Evolutionary conservation across 1,140 invertebrate species (phyloP), one percentile per base, ranked within the genome.

Genomic region (Sesamia nonagrioides): DNA sequence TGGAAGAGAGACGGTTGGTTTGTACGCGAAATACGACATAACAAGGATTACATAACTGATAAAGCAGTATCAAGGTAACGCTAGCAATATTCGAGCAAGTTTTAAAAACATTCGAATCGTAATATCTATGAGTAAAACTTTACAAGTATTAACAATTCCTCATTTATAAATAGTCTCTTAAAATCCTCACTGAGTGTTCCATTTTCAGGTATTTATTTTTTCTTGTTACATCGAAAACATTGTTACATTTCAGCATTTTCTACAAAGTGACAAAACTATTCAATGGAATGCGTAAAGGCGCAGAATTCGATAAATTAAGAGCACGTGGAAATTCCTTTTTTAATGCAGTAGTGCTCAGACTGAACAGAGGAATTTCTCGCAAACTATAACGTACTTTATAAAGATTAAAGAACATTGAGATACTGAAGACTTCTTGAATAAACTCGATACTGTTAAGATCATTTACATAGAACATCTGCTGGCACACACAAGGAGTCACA

Each of bases 91-190:
- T 42, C 61, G 37, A 42, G 37, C 17, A 42, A 66, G 61, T 66
- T 66, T 66, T 42, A 40, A 45, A 66, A 66, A 66, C 61, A 66
- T 66, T 42, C 61, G 37, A 66, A 66, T 42, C n/a, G 37, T 66
- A 66, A 66, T 40, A 63, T 66, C 61, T 66, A 66, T 66, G 42
- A 66, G 17, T 66, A 66, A 66, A 66, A 66, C 37, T 63, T 66
- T 35, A 66, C 61, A 66, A 66, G 37, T 66, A 66, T 42, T 66
- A 66, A 66, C 61, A 66, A 66, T 42, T 66, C 61, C 61, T 66
- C 37, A 17, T 63, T 63, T 37, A 40, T 42, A 42, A 66, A 63
- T 18, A 66, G 37, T 66, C 37, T 63, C 61, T 63, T 17, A 63
- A 42, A 37, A 63, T 63, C 40, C 13, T 58, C 27, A 58, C 6